These are phyloP conservation scores for Galerucella calmariensis DNA, from an alignment of 2,888 invertebrate genomes.

Conservation along the genomic window DNA sequence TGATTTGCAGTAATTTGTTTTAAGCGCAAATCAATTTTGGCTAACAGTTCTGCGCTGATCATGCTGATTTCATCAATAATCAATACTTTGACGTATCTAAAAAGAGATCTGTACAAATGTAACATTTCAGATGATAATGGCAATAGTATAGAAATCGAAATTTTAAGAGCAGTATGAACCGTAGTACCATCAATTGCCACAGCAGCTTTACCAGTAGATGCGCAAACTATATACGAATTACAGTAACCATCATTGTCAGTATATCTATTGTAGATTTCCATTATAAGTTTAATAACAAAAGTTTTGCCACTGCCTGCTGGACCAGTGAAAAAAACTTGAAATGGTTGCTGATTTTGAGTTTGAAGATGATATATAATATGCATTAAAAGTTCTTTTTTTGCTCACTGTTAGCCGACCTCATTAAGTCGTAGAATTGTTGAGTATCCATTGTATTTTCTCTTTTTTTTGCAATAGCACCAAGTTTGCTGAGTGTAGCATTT, in stretches of 20 bases:
- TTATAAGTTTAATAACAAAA: conserved; percentile 52
- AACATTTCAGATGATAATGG: background rate
- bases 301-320: conserved; percentile 6
- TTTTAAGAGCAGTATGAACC: conserved; percentile 54
- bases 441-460: conserved; percentile 2
- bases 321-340: background rate
- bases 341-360: background rate
- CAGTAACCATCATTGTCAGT: conserved; percentile 55
- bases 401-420: background rate
- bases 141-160: background rate
- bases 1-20: conserved; percentile 41
- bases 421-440: too few species aligned
- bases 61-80: conserved; percentile 49
- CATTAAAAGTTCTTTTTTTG: background rate
- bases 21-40: conserved; percentile 22
- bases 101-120: conserved; percentile 55
- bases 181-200: conserved; percentile 61
- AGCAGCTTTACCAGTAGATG: too few species aligned
- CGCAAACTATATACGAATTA: conserved; percentile 58
- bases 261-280: conserved; percentile 62
- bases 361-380: background rate
- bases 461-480: background rate
- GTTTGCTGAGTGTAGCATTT: background rate
- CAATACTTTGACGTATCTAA: conserved; percentile 35
- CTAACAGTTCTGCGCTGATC: conserved; percentile 34